Percentiles rank a stretch among this genome's conserved stretches.
Conservation (phyloP, 2,113 vertebrate genomes). For the Puntigrus tetrazona region DNA sequence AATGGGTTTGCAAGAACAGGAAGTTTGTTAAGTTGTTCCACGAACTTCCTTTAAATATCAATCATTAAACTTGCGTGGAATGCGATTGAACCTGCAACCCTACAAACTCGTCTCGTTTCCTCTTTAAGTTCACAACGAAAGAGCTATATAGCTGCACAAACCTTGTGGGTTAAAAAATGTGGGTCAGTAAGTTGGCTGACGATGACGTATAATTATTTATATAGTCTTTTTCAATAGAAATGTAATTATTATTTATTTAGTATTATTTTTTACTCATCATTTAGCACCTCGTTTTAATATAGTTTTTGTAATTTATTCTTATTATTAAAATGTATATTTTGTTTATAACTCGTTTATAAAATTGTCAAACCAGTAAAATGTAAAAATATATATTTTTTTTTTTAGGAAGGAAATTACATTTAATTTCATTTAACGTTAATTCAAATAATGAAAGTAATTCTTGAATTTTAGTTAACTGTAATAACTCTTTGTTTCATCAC, state of each 20-base stretch:
- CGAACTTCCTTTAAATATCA: slow-evolving; percentile 9
- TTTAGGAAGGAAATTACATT: background rate
- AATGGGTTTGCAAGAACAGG: slow-evolving; percentile 1
- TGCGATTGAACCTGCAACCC: background rate
- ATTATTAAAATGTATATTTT: background rate
- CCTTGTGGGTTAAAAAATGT: too few relatives aligned
- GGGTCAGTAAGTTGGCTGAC: background rate
- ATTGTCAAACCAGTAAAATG: too few relatives aligned
- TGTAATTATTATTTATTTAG: background rate
- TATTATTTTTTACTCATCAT: background rate
- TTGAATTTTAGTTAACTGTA: background rate
- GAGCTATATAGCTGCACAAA: background rate
- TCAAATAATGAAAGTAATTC: too few relatives aligned
- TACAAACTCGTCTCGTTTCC: background rate
- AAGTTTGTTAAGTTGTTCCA: slow-evolving; percentile 10
- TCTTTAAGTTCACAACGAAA: background rate
- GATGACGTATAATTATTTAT: background rate
- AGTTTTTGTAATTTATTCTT: background rate
- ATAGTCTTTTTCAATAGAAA: background rate
- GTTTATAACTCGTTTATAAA: too few relatives aligned
- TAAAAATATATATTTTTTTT: background rate
- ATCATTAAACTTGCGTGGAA: background rate
- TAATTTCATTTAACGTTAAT: background rate
- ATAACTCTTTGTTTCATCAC: background rate
- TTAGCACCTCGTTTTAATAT: background rate